Percentiles rank a stretch among this genome's conserved stretches.
Evolutionary conservation across 2,797 vertebrate genomes (phyloP).

Genomic region (Notoglanidium macrostoma): DNA sequence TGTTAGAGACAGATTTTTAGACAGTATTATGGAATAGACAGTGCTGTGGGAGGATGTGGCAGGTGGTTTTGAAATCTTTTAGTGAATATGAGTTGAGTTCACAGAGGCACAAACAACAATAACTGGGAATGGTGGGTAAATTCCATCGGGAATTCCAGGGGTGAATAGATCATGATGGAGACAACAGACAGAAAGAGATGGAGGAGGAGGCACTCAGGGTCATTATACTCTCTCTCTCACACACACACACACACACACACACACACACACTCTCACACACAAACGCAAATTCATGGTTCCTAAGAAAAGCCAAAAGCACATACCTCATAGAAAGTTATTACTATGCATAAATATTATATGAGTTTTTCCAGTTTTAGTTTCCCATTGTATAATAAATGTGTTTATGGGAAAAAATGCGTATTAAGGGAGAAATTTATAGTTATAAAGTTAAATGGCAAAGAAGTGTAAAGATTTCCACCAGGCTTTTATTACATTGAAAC

Average conservation of each 20-base stretch:
- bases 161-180: conserved; percentile 35
- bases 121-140: conserved; percentile 22
- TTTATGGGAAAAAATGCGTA: not conserved
- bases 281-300: not conserved
- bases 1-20: not conserved
- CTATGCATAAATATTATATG: not conserved
- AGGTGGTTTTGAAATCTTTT: conserved; percentile 51
- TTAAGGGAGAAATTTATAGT: not conserved
- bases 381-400: not conserved
- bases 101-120: conserved; percentile 23
- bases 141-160: conserved; percentile 32
- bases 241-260: not conserved
- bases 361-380: not conserved
- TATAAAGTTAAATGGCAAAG: not conserved
- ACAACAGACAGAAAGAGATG: conserved; percentile 19
- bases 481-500: not conserved
- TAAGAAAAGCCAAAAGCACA: not conserved
- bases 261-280: not conserved
- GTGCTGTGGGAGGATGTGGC: conserved; percentile 3
- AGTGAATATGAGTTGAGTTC: conserved; percentile 27
- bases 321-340: not conserved
- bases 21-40: not conserved
- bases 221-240: conserved; percentile 33
- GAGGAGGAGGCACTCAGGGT: conserved; percentile 42
- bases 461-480: not conserved